Percentiles rank a stretch among this genome's conserved stretches.
These are phyloP conservation scores for Lepus townsendii DNA, from an alignment of 2,797 vertebrate species.

Conservation along the genomic window DNA sequence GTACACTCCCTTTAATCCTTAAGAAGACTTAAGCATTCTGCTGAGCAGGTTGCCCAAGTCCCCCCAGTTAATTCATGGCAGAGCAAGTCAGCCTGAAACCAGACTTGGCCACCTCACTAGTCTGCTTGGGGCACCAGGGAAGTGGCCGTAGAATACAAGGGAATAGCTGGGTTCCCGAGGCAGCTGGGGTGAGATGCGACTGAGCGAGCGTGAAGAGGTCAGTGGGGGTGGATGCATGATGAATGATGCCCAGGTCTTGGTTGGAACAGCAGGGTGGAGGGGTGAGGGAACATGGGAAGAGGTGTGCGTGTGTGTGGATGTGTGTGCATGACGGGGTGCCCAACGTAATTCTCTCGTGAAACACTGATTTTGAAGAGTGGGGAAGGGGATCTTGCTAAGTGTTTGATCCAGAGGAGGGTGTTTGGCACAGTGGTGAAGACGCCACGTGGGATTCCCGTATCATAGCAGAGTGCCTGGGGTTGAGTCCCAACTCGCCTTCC, in stretches of 20 bases:
- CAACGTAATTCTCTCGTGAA: not conserved
- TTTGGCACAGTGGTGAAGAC: too few species aligned
- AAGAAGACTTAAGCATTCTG: not conserved
- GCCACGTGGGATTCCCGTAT: too few species aligned
- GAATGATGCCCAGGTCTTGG: not conserved
- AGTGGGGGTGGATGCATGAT: not conserved
- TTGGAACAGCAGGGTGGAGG: not conserved
- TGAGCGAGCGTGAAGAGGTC: not conserved
- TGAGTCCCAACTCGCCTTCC: too few species aligned
- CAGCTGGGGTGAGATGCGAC: not conserved
- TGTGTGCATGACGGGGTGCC: not conserved
- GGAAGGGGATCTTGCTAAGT: not conserved
- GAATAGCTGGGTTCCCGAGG: not conserved
- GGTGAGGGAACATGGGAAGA: not conserved
- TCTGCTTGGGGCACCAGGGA: not conserved
- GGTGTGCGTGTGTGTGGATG: rapidly evolving
- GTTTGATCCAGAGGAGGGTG: not conserved
- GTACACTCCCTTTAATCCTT: not conserved
- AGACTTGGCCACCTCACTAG: not conserved
- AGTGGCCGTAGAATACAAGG: not conserved
- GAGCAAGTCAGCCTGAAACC: not conserved
- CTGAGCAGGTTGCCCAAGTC: not conserved
- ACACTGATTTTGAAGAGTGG: not conserved
- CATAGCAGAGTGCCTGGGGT: too few species aligned
- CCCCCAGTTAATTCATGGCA: not conserved